These are phyloP conservation scores for Drosophila ficusphila DNA, from an alignment of 1,140 invertebrate genomes.

Conservation along the genomic window DNA sequence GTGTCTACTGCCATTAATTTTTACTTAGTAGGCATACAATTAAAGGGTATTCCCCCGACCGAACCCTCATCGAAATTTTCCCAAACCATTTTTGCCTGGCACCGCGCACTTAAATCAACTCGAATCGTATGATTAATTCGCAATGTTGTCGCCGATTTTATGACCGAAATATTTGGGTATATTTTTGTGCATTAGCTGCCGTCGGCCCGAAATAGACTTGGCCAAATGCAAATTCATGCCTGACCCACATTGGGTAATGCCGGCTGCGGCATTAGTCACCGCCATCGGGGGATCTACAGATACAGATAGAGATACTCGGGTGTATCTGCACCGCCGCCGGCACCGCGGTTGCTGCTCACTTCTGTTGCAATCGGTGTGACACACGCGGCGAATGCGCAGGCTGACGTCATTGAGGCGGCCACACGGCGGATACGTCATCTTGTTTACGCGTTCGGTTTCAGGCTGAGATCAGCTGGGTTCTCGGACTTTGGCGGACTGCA, in stretches of 20 bases:
- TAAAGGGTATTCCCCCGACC: slow-evolving; percentile 2
- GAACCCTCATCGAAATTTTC: background rate
- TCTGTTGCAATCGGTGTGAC: slow-evolving; percentile 72
- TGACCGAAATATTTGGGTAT: slow-evolving; percentile 62
- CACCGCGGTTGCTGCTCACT: slow-evolving; percentile 11
- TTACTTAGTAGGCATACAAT: too few species aligned
- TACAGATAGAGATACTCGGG: slow-evolving; percentile 13
- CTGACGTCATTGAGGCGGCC: slow-evolving; percentile 57
- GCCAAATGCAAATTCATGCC: slow-evolving; percentile 81
- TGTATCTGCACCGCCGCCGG: background rate
- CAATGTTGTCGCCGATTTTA: slow-evolving; percentile 74
- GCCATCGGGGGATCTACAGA: slow-evolving; percentile 45
- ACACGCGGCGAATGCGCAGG: slow-evolving; percentile 47
- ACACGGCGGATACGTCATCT: slow-evolving; percentile 58
- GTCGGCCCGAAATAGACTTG: slow-evolving; percentile 66
- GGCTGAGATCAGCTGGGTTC: slow-evolving; percentile 33
- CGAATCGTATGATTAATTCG: slow-evolving; percentile 69
- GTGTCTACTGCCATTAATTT: too few species aligned
- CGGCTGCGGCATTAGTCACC: slow-evolving; percentile 73
- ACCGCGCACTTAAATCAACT: slow-evolving; percentile 47
- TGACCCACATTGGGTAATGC: slow-evolving; percentile 78
- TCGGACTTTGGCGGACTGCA: background rate
- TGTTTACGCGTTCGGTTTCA: slow-evolving; percentile 10
- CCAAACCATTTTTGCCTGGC: slow-evolving; percentile 40
- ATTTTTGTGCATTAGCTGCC: slow-evolving; percentile 52